Percentiles rank a stretch among this genome's conserved stretches.
phyloP scores from a whole-genome alignment of 2,113 vertebrate genomes.

The Gracilinanus agilis region DNA sequence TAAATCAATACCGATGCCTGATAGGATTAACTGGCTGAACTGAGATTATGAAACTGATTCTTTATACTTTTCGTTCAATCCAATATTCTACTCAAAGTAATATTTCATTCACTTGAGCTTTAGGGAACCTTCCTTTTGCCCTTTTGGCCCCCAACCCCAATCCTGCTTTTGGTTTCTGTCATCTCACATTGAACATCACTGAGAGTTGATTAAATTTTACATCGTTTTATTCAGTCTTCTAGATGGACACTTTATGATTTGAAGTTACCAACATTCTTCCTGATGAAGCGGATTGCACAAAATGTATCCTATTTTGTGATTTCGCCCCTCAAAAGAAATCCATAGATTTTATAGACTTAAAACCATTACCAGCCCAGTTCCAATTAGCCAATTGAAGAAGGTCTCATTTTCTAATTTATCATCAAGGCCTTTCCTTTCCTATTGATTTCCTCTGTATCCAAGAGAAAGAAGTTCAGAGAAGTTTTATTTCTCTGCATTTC shows the following conservation, averaged over 20 bases:
- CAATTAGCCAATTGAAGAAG: conserved; percentile 14
- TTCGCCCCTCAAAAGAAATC: neutral
- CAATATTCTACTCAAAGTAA: conserved; percentile 25
- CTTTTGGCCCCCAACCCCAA: conserved; percentile 34
- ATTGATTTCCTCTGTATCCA: neutral
- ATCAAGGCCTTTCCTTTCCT: neutral
- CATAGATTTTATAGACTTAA: conserved; percentile 34
- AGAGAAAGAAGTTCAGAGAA: neutral
- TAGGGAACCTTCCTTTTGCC: conserved; percentile 21
- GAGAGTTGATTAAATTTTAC: conserved; percentile 25
- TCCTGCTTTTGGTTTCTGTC: conserved; percentile 55
- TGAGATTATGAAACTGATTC: conserved; percentile 68
- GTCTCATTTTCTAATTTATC: conserved; percentile 27
- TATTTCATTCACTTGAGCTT: conserved; percentile 32
- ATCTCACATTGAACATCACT: conserved; percentile 39
- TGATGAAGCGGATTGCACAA: neutral
- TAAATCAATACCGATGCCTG: conserved; percentile 76
- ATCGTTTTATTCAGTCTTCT: neutral
- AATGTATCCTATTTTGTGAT: neutral
- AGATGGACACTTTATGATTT: neutral
- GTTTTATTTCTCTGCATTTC: neutral
- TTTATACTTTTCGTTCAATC: conserved; percentile 53
- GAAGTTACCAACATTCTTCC: conserved; percentile 8
- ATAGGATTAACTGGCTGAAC: conserved; percentile 55
- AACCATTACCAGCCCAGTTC: conserved; percentile 20